Evolutionary conservation across 2,888 invertebrate genomes (phyloP), one percentile per base, ranked within the genome.

Genomic region (Brenthis ino): DNA sequence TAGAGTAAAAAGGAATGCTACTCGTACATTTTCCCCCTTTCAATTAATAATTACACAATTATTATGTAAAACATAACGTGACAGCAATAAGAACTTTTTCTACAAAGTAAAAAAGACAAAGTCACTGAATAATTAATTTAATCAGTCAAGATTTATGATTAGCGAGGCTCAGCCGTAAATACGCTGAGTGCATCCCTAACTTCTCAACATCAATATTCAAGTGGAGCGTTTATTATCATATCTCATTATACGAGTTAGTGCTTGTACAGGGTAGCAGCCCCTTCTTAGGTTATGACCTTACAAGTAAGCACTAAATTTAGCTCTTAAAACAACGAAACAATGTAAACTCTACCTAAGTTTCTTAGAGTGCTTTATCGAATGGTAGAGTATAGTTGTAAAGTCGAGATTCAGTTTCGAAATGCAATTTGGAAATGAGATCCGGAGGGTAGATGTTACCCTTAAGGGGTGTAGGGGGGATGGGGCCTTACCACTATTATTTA

Each of bases 241-340:
- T 93, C 92, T 93, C 93, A 93, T 93, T 93, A 93, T 93, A 89
- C 91, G 86, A 93, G 92, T 93, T 93, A 93, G 92, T 90, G 90
- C 90, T 90, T 85, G 86, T 85, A 86, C 84, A 87, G 85, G 78
- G 77, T 76, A 78, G 76, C 71, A 79, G 80, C 83, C 85, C 89
- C 90, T 90, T 89, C 84, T 91, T 89, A 86, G 85, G 85, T 85
- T 86, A 86, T 89, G 85, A 87, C 89, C 89, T 86, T 83, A 82
- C 82, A 79, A 82, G 83, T 81, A 82, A 79, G 77, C 79, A 82
- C 85, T 85, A 81, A 87, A 88, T 81, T 78, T 85, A 77, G 79
- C 76, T 76, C 76, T 77, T 82, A 82, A 61, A 77, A 67, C 71
- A 69, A 70, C 80, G 73, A 71, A 60, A 73, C 51, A 67, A 75